Percentiles rank a stretch among this genome's conserved stretches.
Evolutionary conservation across 2,113 vertebrate species (phyloP).

Genomic region (Leptobrachium ailaonicum): DNA sequence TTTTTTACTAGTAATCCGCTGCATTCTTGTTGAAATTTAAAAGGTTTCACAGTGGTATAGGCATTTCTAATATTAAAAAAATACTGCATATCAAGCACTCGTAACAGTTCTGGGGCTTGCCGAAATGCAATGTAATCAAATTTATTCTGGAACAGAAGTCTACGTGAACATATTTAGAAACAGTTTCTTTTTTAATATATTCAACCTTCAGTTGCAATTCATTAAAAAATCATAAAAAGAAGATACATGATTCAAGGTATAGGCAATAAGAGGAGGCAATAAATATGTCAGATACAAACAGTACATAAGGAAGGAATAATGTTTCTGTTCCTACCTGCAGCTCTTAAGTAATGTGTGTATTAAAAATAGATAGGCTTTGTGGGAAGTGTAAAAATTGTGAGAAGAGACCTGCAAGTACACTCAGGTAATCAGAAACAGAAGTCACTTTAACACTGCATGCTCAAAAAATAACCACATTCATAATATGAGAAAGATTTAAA

Average conservation of each 20-base stretch:
- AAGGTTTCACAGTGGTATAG: slow-evolving; percentile 4
- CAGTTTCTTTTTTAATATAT: slow-evolving; percentile 3
- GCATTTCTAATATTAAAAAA: slow-evolving; percentile 15
- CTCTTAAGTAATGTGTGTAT: slow-evolving; percentile 24
- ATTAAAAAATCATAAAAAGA: slow-evolving; percentile 31
- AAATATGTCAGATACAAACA: slow-evolving; percentile 57
- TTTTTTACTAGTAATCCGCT: too few species aligned
- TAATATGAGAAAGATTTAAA: too few species aligned
- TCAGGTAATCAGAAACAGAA: slow-evolving; percentile 6
- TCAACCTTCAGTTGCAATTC: slow-evolving; percentile 27
- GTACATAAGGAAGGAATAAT: slow-evolving; percentile 57
- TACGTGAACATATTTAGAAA: slow-evolving; percentile 43
- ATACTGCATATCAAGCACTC: slow-evolving; percentile 23
- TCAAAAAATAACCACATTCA: neutral
- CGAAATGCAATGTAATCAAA: slow-evolving; percentile 43
- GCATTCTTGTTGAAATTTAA: neutral
- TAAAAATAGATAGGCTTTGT: slow-evolving; percentile 60
- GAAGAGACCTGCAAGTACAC: slow-evolving; percentile 33
- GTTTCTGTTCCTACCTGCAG: slow-evolving; percentile 60
- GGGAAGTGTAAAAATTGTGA: slow-evolving; percentile 52
- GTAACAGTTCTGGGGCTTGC: slow-evolving; percentile 20
- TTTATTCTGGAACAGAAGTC: slow-evolving; percentile 42
- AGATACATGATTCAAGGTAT: slow-evolving; percentile 40
- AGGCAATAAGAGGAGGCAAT: slow-evolving; percentile 34
- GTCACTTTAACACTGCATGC: slow-evolving; percentile 2